These are phyloP conservation scores for Ophthalmolycus amberensis DNA, from an alignment of 2,113 vertebrate genomes.

Conservation along the genomic window DNA sequence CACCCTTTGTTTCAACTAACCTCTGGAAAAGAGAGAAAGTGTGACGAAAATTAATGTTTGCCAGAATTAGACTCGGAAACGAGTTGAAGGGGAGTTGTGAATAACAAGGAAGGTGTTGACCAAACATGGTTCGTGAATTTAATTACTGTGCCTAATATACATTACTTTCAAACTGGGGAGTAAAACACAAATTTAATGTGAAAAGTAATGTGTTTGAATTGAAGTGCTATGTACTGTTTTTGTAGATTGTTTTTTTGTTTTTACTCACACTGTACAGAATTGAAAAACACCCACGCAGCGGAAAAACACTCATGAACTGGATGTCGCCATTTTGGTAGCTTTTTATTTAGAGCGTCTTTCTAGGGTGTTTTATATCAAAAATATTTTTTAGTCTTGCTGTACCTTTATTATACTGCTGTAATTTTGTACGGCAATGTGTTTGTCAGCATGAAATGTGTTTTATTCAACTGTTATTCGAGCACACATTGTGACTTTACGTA, in stretches of 20 bases:
- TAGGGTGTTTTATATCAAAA: constrained; percentile 84
- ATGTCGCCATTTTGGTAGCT: constrained; percentile 82
- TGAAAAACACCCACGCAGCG: constrained; percentile 58
- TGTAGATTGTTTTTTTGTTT: constrained; percentile 70
- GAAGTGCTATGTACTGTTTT: constrained; percentile 87
- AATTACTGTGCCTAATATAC: constrained; percentile 82
- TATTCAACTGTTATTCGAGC: constrained; percentile 73
- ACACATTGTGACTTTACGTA: constrained; percentile 79
- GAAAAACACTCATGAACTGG: constrained; percentile 68
- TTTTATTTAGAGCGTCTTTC: constrained; percentile 82
- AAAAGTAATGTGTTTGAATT: constrained; percentile 83
- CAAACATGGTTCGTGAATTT: constrained; percentile 61
- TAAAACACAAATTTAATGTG: constrained; percentile 76
- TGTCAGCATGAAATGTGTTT: constrained; percentile 85
- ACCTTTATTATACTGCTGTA: constrained; percentile 78
- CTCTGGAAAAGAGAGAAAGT: not conserved
- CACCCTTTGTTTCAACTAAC: not conserved
- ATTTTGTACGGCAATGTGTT: constrained; percentile 83
- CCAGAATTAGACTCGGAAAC: constrained; percentile 2
- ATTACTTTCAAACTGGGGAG: constrained; percentile 76
- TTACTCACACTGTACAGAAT: constrained; percentile 78
- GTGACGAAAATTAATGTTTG: not conserved
- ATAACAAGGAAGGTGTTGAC: constrained; percentile 37
- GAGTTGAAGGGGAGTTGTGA: constrained; percentile 30
- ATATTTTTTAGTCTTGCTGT: constrained; percentile 85